Base-by-base conservation (phyloP, 2,888 invertebrate species). In the Macaria liturata region DNA sequence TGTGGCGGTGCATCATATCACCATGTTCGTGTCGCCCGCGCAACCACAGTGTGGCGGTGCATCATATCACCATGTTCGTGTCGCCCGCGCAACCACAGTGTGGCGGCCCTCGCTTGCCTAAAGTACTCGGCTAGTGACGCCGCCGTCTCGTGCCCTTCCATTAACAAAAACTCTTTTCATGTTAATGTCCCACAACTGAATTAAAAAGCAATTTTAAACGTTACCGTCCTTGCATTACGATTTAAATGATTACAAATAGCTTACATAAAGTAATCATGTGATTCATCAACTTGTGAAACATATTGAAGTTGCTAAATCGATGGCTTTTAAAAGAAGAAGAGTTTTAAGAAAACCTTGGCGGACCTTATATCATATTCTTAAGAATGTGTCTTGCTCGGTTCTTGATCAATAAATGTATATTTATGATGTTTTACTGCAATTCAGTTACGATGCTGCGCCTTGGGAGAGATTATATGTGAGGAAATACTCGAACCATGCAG, bases 221-320 rank as follows among this genome's bases (percentile, higher is more conserved):
- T 56, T 55, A 60, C 54, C 40, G 5, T 31, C 47, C 42, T 49
- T n/a, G 31, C 39, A 50, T 54, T 61, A 60, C 42, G 60, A 32
- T 49, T 48, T 43, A 52, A 50, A 46, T 54, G 56, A 52, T 49
- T 54, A 58, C 58, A 58, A 49, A 51, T 62, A 51, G 32, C 42
- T 9, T 48, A 52, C 57, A 49, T 50, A 50, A 49, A 57, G 57
- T 51, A 56, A 58, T 64, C 50, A 55, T 31, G 47, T 64, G 60
- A 66, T 69, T 54, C 64, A 62, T 65, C 59, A 47, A 43, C 44
- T 69, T 64, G 61, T 57, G 67, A 57, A 68, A 73, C 49, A 54
- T 55, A 65, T 69, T 62, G 65, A 46, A 45, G 51, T 71, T 74
- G 65, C 69, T 54, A 67, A 70, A 71, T 59, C 55, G 61, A 67